These are phyloP conservation scores for Aphaenogaster ashmeadi DNA, from an alignment of 1,140 invertebrate genomes.

Conservation along the genomic window DNA sequence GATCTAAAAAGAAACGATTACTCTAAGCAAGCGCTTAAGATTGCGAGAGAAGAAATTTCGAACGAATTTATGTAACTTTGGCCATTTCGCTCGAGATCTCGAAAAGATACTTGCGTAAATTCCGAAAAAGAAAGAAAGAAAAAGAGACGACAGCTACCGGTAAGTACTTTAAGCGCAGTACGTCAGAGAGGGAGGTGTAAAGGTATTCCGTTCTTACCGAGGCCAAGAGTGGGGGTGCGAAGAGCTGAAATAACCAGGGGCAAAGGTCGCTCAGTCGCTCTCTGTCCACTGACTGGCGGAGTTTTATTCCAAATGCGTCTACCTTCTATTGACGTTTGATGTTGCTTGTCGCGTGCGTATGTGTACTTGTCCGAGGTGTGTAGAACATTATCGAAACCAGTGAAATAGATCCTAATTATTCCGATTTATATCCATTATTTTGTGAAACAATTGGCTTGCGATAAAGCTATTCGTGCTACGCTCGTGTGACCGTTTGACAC, in stretches of 20 bases:
- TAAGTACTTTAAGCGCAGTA: conserved; percentile 49
- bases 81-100: background rate
- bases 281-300: conserved; percentile 76
- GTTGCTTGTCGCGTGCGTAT: background rate
- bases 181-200: conserved; percentile 63
- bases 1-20: background rate
- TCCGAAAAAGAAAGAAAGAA: background rate
- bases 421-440: background rate
- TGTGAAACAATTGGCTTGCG: background rate
- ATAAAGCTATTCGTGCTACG: conserved; percentile 8
- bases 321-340: background rate
- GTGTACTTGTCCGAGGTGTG: background rate
- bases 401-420: conserved; percentile 15
- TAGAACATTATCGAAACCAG: background rate
- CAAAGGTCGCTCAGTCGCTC: conserved; percentile 85
- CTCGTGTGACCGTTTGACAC: background rate
- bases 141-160: conserved; percentile 17
- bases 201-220: conserved; percentile 70
- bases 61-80: conserved; percentile 6
- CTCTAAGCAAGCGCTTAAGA: background rate
- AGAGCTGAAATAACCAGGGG: conserved; percentile 84
- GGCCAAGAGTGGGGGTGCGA: conserved; percentile 79
- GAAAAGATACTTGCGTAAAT: conserved; percentile 26
- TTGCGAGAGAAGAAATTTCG: conserved; percentile 1
- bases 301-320: conserved; percentile 66